Conservation (phyloP, 2,888 invertebrate genomes). For the Pterostichus madidus region DNA sequence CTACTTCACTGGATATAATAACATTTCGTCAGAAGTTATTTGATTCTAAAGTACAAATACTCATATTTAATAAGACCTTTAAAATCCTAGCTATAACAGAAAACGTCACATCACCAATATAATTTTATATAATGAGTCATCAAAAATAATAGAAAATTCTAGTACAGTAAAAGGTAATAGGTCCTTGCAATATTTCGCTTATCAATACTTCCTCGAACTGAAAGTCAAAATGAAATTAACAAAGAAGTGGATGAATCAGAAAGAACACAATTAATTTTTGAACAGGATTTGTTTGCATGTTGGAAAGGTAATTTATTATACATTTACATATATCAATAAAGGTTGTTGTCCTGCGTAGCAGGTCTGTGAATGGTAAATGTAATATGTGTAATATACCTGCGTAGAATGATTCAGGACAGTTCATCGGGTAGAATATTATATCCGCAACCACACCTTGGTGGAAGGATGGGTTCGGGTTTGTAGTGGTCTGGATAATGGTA, state of each 20-base stretch:
- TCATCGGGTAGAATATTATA: neutral
- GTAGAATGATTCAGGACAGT: slow-evolving; percentile 25
- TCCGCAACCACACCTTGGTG: slow-evolving; percentile 4
- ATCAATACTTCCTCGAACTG: slow-evolving; percentile 42
- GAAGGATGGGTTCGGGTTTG: neutral
- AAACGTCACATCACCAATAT: neutral
- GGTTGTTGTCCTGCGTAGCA: slow-evolving; percentile 27
- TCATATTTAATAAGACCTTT: neutral
- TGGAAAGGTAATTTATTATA: slow-evolving; percentile 19
- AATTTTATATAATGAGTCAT: slow-evolving; percentile 32
- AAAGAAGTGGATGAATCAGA: slow-evolving; percentile 41
- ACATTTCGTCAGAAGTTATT: too few species aligned
- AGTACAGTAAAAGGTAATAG: slow-evolving; percentile 27
- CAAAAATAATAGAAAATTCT: slow-evolving; percentile 26
- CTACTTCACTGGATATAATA: too few species aligned
- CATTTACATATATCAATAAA: slow-evolving; percentile 48
- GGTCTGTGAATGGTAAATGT: neutral
- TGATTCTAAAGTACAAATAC: too few species aligned
- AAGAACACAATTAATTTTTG: slow-evolving; percentile 38
- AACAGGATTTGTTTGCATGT: slow-evolving; percentile 30
- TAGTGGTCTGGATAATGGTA: slow-evolving; percentile 11
- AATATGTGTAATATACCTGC: slow-evolving; percentile 22
- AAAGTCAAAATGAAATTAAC: slow-evolving; percentile 13
- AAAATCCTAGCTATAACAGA: neutral
- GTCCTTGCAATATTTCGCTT: slow-evolving; percentile 43